Percentiles rank a stretch among this genome's conserved stretches.
These are phyloP conservation scores for Stegodyphus dumicola DNA, from an alignment of 1,140 invertebrate genomes.

Conservation along the genomic window DNA sequence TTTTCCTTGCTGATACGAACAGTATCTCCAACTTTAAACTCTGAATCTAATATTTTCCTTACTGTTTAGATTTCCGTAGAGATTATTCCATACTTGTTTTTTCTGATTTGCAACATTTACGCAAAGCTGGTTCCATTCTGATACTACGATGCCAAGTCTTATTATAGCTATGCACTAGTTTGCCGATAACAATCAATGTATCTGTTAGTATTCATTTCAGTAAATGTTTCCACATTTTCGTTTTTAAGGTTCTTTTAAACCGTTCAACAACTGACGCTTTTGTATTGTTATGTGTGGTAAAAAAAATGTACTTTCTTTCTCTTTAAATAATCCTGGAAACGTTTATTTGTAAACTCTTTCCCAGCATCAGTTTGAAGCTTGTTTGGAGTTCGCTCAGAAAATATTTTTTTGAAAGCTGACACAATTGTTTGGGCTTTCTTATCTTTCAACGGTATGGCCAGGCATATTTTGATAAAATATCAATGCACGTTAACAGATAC, in stretches of 20 bases:
- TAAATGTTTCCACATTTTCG: conserved; percentile 68
- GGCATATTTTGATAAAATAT: no score
- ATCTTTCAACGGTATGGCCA: no score
- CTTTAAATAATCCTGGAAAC: conserved; percentile 65
- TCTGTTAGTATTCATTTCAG: conserved; percentile 66
- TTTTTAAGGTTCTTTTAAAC: conserved; percentile 70
- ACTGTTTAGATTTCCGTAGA: conserved; percentile 16
- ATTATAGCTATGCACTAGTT: conserved; percentile 69
- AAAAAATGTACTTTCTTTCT: conserved; percentile 68
- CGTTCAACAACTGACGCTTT: conserved; percentile 71
- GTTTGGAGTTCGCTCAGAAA: no score
- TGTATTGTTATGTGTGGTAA: conserved; percentile 67
- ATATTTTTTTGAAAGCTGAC: no score
- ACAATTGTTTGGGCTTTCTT: no score
- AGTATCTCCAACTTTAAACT: conserved; percentile 65
- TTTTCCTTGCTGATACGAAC: conserved; percentile 57
- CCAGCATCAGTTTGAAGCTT: conserved; percentile 47
- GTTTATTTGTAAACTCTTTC: conserved; percentile 53
- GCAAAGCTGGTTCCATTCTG: conserved; percentile 66
- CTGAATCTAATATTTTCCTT: background rate
- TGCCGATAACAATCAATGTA: conserved; percentile 67
- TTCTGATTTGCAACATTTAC: conserved; percentile 66
- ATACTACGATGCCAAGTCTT: conserved; percentile 68
- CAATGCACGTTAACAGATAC: no score
- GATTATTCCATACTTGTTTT: conserved; percentile 24